Evolutionary conservation across 2,797 vertebrate species (phyloP).

Genomic region (Epinephelus awoara): DNA sequence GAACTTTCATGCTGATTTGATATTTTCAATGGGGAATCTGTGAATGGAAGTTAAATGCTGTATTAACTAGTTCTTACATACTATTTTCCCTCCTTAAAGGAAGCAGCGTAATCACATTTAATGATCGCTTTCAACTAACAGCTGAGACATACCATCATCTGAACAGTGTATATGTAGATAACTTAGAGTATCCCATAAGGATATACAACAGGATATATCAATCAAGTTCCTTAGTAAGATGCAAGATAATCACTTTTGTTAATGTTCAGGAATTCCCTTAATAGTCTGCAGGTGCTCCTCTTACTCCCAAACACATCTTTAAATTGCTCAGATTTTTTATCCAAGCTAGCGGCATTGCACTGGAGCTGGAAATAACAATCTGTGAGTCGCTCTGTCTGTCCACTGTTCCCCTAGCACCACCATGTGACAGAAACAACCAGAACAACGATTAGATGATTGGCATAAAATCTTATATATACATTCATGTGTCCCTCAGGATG

Average conservation of each 20-base stretch:
- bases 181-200: constrained; percentile 6
- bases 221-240: constrained; percentile 38
- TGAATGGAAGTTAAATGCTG: neutral
- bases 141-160: constrained; percentile 22
- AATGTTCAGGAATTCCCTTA: constrained; percentile 48
- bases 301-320: neutral
- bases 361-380: constrained; percentile 4
- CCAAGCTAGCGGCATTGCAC: neutral
- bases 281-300: constrained; percentile 58
- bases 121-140: constrained; percentile 19
- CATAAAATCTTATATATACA: neutral
- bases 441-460: neutral
- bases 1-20: neutral
- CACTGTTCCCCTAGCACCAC: neutral
- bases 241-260: constrained; percentile 48
- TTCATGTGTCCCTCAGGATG: neutral
- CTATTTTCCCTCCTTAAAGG: neutral
- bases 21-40: neutral
- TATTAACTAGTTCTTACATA: constrained; percentile 18
- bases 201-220: constrained; percentile 10
- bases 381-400: neutral
- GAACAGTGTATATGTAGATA: neutral
- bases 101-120: constrained; percentile 20
- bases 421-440: too few species aligned
- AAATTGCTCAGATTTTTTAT: constrained; percentile 15